These are phyloP conservation scores for Hippocampus barbouri DNA, from an alignment of 2,113 vertebrate genomes.

Conservation along the genomic window DNA sequence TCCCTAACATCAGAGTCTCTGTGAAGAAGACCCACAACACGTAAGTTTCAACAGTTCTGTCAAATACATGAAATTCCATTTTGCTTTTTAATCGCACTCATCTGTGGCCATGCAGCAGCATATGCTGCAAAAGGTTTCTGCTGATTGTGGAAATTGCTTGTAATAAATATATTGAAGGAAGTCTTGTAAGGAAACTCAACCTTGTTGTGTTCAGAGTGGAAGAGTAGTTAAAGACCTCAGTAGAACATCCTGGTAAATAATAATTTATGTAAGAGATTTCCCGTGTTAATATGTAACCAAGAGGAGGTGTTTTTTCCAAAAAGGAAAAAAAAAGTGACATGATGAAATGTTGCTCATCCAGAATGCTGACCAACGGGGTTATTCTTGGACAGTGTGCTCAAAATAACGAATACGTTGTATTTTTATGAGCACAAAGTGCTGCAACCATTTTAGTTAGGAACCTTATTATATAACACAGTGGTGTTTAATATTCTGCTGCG, in stretches of 20 bases:
- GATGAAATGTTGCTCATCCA: neutral
- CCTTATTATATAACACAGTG: no score
- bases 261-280: neutral
- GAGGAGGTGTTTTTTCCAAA: neutral
- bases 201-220: neutral
- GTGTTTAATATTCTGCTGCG: neutral
- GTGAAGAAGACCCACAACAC: constrained; percentile 88
- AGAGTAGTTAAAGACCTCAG: neutral
- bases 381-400: neutral
- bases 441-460: no score
- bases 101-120: neutral
- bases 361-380: neutral
- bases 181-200: constrained; percentile 15
- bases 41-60: constrained; percentile 69
- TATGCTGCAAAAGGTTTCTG: neutral
- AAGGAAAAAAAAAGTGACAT: neutral
- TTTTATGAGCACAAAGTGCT: no score
- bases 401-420: no score
- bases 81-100: neutral
- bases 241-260: neutral
- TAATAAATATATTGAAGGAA: constrained; percentile 7
- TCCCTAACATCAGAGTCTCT: constrained; percentile 85
- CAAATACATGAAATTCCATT: neutral
- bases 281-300: neutral
- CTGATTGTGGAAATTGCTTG: neutral